Percentiles rank a stretch among this genome's conserved stretches.
phyloP scores from a whole-genome alignment of 1,140 invertebrate genomes.

The Drosophila watanabei region DNA sequence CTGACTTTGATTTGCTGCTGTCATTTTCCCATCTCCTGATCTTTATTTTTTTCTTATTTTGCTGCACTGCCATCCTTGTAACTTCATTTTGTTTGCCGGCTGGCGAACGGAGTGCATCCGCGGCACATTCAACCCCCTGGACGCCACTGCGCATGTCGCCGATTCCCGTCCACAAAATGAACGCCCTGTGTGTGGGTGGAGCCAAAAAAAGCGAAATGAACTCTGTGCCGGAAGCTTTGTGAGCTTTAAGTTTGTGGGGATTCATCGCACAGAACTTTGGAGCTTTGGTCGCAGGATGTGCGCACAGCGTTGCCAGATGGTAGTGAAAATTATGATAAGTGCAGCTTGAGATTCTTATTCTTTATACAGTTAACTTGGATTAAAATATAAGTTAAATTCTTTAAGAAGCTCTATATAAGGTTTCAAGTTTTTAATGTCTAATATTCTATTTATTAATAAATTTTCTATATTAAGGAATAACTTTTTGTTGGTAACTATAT shows the following conservation, averaged over 20 bases:
- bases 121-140: conserved; percentile 54
- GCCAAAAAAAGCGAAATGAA: conserved; percentile 65
- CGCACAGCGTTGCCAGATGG: conserved; percentile 60
- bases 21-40: conserved; percentile 38
- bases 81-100: conserved; percentile 77
- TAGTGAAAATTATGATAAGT: conserved; percentile 55
- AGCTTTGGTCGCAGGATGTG: conserved; percentile 61
- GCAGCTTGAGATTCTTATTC: conserved; percentile 10
- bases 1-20: conserved; percentile 48
- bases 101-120: conserved; percentile 46
- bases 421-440: background rate
- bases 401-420: background rate
- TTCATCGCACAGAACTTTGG: conserved; percentile 17
- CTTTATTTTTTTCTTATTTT: background rate
- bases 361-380: background rate
- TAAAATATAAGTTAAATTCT: background rate
- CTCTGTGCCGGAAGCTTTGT: conserved; percentile 42
- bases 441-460: background rate
- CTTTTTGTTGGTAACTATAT: too few relatives aligned
- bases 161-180: conserved; percentile 64
- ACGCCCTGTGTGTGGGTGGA: conserved; percentile 75
- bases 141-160: conserved; percentile 59
- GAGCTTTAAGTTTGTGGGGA: conserved; percentile 45
- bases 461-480: too few relatives aligned
- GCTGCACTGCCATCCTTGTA: conserved; percentile 54